phyloP scores from a whole-genome alignment of 1,140 invertebrate species.

The Heliothis virescens region DNA sequence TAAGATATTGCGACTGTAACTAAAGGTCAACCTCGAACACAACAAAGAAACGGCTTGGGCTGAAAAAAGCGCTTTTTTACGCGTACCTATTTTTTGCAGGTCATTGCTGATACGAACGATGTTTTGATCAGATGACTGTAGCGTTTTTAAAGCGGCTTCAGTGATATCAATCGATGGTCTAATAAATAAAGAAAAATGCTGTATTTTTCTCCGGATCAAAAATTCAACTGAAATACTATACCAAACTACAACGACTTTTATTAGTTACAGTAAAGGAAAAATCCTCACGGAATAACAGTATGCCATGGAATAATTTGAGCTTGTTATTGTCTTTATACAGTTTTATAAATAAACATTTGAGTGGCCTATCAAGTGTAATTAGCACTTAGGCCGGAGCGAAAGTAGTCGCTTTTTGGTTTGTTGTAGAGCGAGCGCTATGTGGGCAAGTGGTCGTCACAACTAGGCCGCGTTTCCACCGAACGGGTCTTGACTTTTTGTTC shows the following conservation, averaged over 20 bases:
- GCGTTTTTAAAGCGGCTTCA: not conserved
- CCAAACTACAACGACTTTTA: too few species aligned
- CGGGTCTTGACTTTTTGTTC: constrained; percentile 80
- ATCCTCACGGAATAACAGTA: not conserved
- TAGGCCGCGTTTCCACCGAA: constrained; percentile 78
- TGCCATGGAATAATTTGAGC: constrained; percentile 28
- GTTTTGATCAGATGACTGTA: not conserved
- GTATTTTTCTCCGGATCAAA: too few species aligned
- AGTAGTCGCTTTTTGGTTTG: constrained; percentile 58
- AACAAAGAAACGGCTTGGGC: constrained; percentile 26
- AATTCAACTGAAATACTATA: too few species aligned
- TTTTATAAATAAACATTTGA: constrained; percentile 57
- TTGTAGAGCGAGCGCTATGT: constrained; percentile 57
- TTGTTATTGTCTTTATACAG: constrained; percentile 50
- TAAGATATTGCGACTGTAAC: constrained; percentile 27
- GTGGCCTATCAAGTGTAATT: constrained; percentile 61
- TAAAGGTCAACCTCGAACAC: constrained; percentile 17
- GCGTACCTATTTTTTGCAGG: constrained; percentile 1
- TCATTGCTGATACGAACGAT: constrained; percentile 13
- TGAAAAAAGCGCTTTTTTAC: constrained; percentile 14
- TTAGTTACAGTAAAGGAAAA: not conserved
- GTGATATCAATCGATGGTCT: not conserved
- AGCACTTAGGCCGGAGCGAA: constrained; percentile 60
- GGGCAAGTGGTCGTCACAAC: constrained; percentile 63
- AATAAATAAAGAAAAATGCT: too few species aligned